These are phyloP conservation scores for Danaus plexippus DNA, from an alignment of 1,140 invertebrate species.

Conservation along the genomic window DNA sequence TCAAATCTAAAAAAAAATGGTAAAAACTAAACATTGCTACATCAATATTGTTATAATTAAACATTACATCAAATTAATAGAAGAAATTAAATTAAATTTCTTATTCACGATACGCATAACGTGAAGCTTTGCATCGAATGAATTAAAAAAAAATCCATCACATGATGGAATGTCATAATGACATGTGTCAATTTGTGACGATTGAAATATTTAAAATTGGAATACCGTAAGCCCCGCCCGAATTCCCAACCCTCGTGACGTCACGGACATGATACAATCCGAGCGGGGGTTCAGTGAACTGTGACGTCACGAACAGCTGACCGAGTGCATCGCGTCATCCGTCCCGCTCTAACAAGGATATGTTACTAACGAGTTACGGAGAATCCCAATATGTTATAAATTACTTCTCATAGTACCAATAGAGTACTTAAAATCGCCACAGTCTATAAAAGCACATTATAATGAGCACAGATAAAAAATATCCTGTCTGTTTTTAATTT, in stretches of 20 bases:
- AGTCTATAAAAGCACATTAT: too few species aligned
- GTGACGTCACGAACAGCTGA: conserved; percentile 62
- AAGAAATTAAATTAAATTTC: too few species aligned
- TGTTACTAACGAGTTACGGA: conserved; percentile 3
- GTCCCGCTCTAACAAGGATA: conserved; percentile 18
- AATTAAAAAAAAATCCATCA: conserved; percentile 4
- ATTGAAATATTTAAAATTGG: conserved; percentile 16
- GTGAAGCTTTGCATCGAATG: too few species aligned
- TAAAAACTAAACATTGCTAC: too few species aligned
- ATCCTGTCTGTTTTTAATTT: too few species aligned
- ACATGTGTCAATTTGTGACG: conserved; percentile 8
- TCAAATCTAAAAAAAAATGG: too few species aligned
- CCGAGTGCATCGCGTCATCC: conserved; percentile 23
- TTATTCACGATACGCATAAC: too few species aligned
- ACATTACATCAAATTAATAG: conserved; percentile 3
- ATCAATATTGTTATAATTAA: not conserved
- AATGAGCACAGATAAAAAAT: too few species aligned
- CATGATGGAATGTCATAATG: conserved; percentile 8
- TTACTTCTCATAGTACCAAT: too few species aligned
- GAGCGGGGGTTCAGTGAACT: conserved; percentile 40
- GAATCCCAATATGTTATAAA: too few species aligned
- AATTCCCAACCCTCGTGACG: conserved; percentile 36
- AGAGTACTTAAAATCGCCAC: too few species aligned
- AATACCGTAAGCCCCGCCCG: conserved; percentile 20
- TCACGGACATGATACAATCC: conserved; percentile 37